Percentiles rank a stretch among this genome's conserved stretches.
phyloP scores from a whole-genome alignment of 2,113 vertebrate genomes.

The Sterna hirundo region DNA sequence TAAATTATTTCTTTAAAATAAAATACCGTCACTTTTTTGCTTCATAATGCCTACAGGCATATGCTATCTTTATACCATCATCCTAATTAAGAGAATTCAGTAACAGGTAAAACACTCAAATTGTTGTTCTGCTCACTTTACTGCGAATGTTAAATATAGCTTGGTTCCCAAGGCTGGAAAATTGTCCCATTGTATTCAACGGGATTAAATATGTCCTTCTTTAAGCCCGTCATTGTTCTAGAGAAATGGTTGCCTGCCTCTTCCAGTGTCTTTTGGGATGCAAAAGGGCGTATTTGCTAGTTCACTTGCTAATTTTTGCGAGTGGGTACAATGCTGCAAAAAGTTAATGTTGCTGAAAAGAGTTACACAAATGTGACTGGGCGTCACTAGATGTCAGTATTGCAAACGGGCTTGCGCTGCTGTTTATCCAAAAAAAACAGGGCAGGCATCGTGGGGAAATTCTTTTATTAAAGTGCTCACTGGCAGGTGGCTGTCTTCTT shows the following conservation, averaged over 20 bases:
- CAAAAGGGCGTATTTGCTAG: background rate
- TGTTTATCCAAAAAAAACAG: background rate
- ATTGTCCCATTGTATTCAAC: background rate
- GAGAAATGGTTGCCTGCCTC: background rate
- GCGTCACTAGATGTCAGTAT: conserved; percentile 33
- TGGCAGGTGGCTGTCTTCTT: background rate
- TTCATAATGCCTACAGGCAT: background rate
- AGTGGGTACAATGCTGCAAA: background rate
- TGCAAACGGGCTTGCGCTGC: background rate
- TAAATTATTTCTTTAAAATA: background rate
- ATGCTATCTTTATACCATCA: background rate
- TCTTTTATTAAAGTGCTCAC: background rate
- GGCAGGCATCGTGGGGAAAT: background rate
- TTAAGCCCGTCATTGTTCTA: background rate
- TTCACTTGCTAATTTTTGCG: background rate
- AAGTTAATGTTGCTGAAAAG: background rate
- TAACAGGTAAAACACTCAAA: background rate
- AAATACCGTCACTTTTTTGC: background rate
- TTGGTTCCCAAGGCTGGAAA: background rate
- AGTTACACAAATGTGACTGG: background rate
- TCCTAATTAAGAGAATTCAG: background rate
- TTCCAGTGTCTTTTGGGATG: background rate
- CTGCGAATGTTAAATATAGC: background rate
- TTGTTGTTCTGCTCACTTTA: background rate
- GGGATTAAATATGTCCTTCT: background rate